Evolutionary conservation across 2,113 vertebrate species (phyloP).

Genomic region (Rana temporaria): DNA sequence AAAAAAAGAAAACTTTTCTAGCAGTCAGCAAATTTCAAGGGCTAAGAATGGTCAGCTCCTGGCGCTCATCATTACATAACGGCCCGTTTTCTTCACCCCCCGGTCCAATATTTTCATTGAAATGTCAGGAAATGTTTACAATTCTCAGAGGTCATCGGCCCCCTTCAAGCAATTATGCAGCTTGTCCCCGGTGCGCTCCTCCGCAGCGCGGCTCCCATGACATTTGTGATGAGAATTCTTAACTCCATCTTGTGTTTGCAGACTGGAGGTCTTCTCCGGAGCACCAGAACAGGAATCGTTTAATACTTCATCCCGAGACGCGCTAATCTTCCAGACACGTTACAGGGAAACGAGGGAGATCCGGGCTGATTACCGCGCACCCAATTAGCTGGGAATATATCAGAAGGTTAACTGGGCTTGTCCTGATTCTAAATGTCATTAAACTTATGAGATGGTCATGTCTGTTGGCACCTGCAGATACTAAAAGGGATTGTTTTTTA

Average conservation of each 20-base stretch:
- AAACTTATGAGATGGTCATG: too few species aligned
- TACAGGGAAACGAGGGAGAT: too few species aligned
- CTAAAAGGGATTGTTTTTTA: too few species aligned
- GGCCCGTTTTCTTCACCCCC: background rate
- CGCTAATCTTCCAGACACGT: too few species aligned
- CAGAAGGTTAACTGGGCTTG: too few species aligned
- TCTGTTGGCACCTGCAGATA: too few species aligned
- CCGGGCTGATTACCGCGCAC: too few species aligned
- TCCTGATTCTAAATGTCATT: too few species aligned
- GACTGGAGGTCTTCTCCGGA: background rate
- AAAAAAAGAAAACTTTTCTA: slow-evolving; percentile 5
- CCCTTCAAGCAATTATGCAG: background rate
- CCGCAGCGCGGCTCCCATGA: background rate
- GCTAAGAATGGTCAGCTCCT: background rate
- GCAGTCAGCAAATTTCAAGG: background rate
- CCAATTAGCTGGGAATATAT: too few species aligned
- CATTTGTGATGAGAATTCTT: background rate
- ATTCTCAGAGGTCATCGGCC: background rate
- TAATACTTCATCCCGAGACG: background rate
- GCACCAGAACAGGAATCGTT: too few species aligned
- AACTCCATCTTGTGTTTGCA: background rate
- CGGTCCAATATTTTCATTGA: slow-evolving; percentile 9
- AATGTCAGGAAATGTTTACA: slow-evolving; percentile 18
- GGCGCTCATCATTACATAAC: background rate
- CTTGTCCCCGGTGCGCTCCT: background rate